These are phyloP conservation scores for Minunthozetes semirufus DNA, from an alignment of 2,888 invertebrate species.

Conservation along the genomic window DNA sequence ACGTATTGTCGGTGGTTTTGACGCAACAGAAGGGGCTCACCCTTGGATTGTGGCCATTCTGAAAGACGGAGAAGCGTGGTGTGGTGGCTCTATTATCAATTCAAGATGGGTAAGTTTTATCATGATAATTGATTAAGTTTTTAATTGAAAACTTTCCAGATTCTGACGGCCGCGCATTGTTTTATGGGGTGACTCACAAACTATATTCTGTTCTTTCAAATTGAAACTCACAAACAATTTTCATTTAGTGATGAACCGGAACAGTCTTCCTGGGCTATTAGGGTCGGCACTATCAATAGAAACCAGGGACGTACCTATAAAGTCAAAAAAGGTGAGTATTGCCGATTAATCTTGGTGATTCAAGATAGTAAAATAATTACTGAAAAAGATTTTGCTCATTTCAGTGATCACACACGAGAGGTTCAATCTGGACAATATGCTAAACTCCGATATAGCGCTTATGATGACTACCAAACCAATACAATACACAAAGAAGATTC, in stretches of 20 bases:
- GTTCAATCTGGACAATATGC: constrained; percentile 5
- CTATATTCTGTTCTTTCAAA: neutral
- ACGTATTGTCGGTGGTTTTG: neutral
- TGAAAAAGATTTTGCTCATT: no score
- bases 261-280: neutral
- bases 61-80: constrained; percentile 1
- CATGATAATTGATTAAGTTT: neutral
- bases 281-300: neutral
- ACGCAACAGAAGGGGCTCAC: neutral
- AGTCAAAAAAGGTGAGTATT: neutral
- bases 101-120: neutral
- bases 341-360: no score
- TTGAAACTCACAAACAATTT: neutral
- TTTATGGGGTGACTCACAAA: neutral
- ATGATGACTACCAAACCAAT: neutral
- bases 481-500: neutral
- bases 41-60: constrained; percentile 1
- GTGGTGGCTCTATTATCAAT: neutral
- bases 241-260: neutral
- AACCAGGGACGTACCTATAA: constrained; percentile 1
- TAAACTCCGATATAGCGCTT: constrained; percentile 8
- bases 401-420: constrained; percentile 3
- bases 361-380: no score
- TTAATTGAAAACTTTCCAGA: neutral
- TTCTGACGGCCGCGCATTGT: constrained; percentile 1